Evolutionary conservation across 2,113 vertebrate species (phyloP).

Genomic region (Vanacampus margaritifer): DNA sequence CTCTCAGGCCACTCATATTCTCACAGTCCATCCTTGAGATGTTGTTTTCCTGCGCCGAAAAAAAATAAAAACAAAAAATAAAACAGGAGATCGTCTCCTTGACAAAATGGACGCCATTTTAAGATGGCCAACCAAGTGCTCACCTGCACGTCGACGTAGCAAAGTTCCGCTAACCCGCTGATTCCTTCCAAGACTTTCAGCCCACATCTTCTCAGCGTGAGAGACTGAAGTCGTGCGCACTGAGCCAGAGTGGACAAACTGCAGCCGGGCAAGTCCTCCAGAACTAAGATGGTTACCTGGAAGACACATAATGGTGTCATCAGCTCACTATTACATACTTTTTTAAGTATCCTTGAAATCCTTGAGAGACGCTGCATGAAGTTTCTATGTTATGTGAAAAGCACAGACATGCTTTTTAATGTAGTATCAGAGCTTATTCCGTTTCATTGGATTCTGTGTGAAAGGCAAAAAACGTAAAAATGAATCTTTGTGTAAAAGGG

Average conservation of each 20-base stretch:
- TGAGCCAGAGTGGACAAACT: constrained; percentile 77
- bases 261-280: constrained; percentile 82
- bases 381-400: too few relatives aligned
- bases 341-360: too few relatives aligned
- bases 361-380: too few relatives aligned
- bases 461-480: too few relatives aligned
- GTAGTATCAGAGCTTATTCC: too few relatives aligned
- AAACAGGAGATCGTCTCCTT: not conserved
- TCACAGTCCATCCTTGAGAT: constrained; percentile 82
- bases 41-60: constrained; percentile 79
- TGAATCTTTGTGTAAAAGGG: not conserved
- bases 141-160: constrained; percentile 85
- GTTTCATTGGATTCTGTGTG: too few relatives aligned
- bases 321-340: not conserved
- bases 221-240: constrained; percentile 77
- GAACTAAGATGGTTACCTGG: constrained; percentile 79
- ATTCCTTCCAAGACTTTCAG: constrained; percentile 79
- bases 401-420: too few relatives aligned
- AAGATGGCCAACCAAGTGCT: not conserved
- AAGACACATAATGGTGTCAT: not conserved
- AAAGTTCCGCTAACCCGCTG: constrained; percentile 71
- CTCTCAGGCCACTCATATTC: constrained; percentile 76
- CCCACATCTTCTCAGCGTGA: constrained; percentile 81
- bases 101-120: not conserved
- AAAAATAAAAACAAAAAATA: not conserved